Conservation (phyloP, 2,888 invertebrate genomes). For the Nemoura dubitans region DNA sequence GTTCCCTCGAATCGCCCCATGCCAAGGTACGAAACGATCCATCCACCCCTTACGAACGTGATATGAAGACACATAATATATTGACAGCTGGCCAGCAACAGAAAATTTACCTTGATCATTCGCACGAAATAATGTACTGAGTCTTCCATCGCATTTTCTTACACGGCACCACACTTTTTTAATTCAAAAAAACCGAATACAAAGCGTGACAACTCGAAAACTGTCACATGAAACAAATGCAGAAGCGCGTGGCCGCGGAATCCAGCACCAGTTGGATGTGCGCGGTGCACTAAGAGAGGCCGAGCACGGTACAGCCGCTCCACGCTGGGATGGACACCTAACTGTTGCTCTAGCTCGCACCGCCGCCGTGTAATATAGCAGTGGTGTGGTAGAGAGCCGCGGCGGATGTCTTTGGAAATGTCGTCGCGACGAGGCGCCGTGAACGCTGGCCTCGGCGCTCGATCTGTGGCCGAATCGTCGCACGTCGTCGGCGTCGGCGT, state of each 20-base stretch:
- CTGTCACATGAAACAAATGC: background rate
- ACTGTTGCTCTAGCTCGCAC: conserved; percentile 9
- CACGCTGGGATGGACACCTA: background rate
- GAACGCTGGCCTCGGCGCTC: background rate
- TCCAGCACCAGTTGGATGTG: background rate
- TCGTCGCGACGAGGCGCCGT: background rate
- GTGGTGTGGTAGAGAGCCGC: background rate
- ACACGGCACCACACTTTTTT: background rate
- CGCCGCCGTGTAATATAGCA: background rate
- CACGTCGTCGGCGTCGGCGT: background rate
- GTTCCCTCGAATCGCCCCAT: background rate
- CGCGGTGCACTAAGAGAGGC: background rate
- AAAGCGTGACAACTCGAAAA: background rate
- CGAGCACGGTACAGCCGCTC: background rate
- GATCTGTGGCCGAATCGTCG: background rate
- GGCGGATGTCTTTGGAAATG: conserved; percentile 12
- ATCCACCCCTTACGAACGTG: background rate
- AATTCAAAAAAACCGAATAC: background rate
- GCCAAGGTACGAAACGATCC: background rate
- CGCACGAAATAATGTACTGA: background rate
- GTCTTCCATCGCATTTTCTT: background rate
- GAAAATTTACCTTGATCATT: background rate
- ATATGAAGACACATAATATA: background rate
- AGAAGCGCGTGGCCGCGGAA: background rate
- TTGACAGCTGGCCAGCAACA: no score